phyloP scores from a whole-genome alignment of 2,113 vertebrate species.

The Podarcis muralis region DNA sequence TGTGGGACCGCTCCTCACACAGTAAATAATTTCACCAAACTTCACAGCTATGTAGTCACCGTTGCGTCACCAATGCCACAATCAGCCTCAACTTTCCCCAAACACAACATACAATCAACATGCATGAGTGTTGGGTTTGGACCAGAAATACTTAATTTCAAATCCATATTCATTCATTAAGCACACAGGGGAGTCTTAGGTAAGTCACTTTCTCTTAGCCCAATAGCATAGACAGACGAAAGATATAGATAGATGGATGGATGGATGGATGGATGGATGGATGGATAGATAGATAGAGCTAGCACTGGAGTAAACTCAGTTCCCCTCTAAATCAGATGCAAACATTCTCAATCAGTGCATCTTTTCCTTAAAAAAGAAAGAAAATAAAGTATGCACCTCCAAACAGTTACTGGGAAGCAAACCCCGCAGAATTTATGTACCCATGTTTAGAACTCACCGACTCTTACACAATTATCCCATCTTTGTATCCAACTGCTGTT shows the following conservation, averaged over 20 bases:
- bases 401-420: not conserved
- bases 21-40: slow-evolving; percentile 37
- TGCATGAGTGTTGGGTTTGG: not conserved
- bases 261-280: not conserved
- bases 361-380: not conserved
- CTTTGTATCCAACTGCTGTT: not conserved
- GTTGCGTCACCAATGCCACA: not conserved
- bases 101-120: not conserved
- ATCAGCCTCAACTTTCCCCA: not conserved
- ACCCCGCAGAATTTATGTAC: not conserved
- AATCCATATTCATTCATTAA: not conserved
- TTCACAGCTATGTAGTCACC: not conserved
- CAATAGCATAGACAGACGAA: too few species aligned
- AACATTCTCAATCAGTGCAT: not conserved
- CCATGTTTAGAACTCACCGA: not conserved
- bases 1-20: not conserved
- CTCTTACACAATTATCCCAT: not conserved
- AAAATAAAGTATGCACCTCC: not conserved
- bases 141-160: not conserved
- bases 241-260: too few species aligned
- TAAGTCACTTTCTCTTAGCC: not conserved
- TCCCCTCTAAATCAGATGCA: fast-evolving
- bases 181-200: not conserved
- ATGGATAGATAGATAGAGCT: too few species aligned
- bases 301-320: not conserved